Conservation (phyloP, 2,888 invertebrate genomes). For the Habroteleia sp. region DNA sequence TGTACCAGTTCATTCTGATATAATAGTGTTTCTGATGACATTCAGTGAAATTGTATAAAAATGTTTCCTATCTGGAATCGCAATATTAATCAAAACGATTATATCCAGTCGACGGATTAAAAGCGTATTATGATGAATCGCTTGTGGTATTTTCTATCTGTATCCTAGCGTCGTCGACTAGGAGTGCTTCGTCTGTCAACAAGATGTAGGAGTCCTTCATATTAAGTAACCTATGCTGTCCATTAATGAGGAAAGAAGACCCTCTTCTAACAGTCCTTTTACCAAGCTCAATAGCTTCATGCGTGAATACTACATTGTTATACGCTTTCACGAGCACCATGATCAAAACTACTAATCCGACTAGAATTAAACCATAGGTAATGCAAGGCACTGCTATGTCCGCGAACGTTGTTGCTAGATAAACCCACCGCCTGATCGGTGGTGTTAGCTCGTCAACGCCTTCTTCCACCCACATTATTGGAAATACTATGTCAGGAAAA, state of each 20-base stretch:
- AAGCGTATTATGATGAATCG: conserved; percentile 36
- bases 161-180: conserved; percentile 54
- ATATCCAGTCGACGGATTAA: neutral
- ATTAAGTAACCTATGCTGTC: conserved; percentile 84
- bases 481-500: conserved; percentile 91
- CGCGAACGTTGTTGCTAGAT: conserved; percentile 89
- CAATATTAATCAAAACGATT: neutral
- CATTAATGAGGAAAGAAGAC: conserved; percentile 84
- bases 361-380: conserved; percentile 87
- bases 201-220: conserved; percentile 83
- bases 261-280: conserved; percentile 87
- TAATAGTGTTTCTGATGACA: no score
- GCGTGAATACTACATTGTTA: conserved; percentile 87
- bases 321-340: conserved; percentile 88
- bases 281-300: conserved; percentile 90
- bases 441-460: conserved; percentile 90
- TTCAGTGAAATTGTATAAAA: no score
- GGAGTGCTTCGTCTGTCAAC: conserved; percentile 75
- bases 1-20: no score
- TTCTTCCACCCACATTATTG: conserved; percentile 95
- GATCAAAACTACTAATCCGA: conserved; percentile 86
- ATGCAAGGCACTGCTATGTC: conserved; percentile 87
- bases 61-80: neutral
- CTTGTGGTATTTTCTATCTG: conserved; percentile 37
- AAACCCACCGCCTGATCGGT: conserved; percentile 90